Evolutionary conservation across 2,113 vertebrate genomes (phyloP).

Genomic region (Rhinogobius similis): DNA sequence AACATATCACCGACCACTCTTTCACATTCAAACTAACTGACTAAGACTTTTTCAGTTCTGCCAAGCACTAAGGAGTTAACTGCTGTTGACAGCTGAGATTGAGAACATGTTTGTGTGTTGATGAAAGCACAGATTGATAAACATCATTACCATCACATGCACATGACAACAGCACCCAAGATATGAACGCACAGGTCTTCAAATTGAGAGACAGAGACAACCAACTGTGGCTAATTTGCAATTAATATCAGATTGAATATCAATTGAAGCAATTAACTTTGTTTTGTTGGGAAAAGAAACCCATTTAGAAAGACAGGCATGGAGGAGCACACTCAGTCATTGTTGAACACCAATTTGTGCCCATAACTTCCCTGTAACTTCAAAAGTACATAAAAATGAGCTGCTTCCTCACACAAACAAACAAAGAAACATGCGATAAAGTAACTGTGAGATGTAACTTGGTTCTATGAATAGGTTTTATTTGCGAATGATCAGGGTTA

Average conservation of each 20-base stretch:
- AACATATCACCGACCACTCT: neutral
- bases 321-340: neutral
- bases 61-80: neutral
- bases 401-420: neutral
- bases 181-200: constrained; percentile 45
- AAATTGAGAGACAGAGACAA: constrained; percentile 59
- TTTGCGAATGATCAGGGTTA: neutral
- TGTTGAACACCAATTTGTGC: constrained; percentile 7
- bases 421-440: neutral
- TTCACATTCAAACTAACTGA: neutral
- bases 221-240: constrained; percentile 57
- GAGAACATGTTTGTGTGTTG: neutral
- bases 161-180: constrained; percentile 35
- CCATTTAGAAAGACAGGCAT: constrained; percentile 46
- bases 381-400: constrained; percentile 8
- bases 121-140: constrained; percentile 8
- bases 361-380: neutral
- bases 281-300: constrained; percentile 64
- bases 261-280: constrained; percentile 72
- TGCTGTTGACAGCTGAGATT: constrained; percentile 3
- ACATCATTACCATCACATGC: constrained; percentile 39
- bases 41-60: neutral
- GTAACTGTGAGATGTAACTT: neutral
- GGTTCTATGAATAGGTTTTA: neutral
- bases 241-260: constrained; percentile 69